Percentiles rank a stretch among this genome's conserved stretches.
Evolutionary conservation across 2,888 invertebrate species (phyloP).

Genomic region (Diachrysia chrysitis): DNA sequence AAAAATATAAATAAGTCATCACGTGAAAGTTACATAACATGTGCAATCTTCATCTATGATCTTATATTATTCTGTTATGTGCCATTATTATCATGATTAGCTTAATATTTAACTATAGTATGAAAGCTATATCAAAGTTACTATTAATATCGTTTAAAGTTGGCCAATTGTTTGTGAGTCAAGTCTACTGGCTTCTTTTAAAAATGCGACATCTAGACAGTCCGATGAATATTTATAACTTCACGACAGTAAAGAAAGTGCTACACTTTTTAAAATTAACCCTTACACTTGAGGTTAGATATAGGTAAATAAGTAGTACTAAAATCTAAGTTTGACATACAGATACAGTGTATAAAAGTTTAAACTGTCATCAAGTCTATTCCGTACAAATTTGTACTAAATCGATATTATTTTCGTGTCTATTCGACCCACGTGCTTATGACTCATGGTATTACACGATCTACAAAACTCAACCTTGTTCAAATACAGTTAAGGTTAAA

Average conservation of each 20-base stretch:
- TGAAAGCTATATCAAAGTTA: slow-evolving; percentile 70
- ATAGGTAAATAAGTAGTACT: slow-evolving; percentile 54
- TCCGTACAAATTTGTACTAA: slow-evolving; percentile 70
- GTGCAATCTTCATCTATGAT: slow-evolving; percentile 83
- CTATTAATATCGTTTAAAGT: slow-evolving; percentile 55
- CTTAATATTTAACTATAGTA: slow-evolving; percentile 69
- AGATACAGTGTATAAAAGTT: slow-evolving; percentile 51
- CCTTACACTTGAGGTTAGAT: slow-evolving; percentile 52
- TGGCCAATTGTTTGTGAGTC: slow-evolving; percentile 51
- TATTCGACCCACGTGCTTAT: slow-evolving; percentile 67
- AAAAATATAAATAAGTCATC: slow-evolving; percentile 86
- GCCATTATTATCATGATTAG: slow-evolving; percentile 73
- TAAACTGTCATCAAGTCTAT: slow-evolving; percentile 55
- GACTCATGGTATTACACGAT: slow-evolving; percentile 70
- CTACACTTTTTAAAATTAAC: slow-evolving; percentile 31
- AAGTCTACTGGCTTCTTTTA: slow-evolving; percentile 40
- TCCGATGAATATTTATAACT: neutral
- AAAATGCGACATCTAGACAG: slow-evolving; percentile 5
- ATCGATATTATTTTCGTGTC: slow-evolving; percentile 80
- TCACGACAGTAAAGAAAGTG: slow-evolving; percentile 14
- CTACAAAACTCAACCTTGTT: slow-evolving; percentile 68
- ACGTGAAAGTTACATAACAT: slow-evolving; percentile 87
- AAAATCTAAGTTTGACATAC: slow-evolving; percentile 52
- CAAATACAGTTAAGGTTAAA: slow-evolving; percentile 59
- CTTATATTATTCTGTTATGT: slow-evolving; percentile 73